Base-by-base conservation (phyloP, 2,113 vertebrate species). In the Scopus umbretta region DNA sequence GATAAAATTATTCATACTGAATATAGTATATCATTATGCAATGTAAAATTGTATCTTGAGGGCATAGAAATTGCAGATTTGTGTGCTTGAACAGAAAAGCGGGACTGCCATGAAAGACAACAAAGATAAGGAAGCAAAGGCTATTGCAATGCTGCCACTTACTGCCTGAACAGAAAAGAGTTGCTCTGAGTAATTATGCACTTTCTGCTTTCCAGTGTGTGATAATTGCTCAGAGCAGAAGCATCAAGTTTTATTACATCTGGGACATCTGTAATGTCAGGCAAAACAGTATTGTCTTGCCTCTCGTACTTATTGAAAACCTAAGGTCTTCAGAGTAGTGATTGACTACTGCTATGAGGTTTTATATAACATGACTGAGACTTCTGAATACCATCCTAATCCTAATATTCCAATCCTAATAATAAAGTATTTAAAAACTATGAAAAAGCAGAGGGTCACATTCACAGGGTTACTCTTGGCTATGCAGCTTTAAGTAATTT, bases 71-170 rank as follows among this genome's bases (percentile, higher is more conserved):
- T 43, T 8, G 20, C 34, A 88, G 43, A 30, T 87, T 49, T n/a
- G 27, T 59, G 11, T 63, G 20, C 36, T 50, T 70, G 47, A 81
- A 26, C 29, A 71, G 40, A 84, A 84, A 79, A 81, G 18, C 8
- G 11, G 14, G 23, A 30, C 58, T 49, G 21, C 30, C 43, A 87
- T 56, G 49, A 70, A 79, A 90, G n/a, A 36, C 29, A 74, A 38
- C 36, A 89, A 86, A 79, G 55, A 45, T 3, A 38, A 0, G 7
- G 36, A 84, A 81, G 55, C 52, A 71, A 92, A 96, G 38, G 23
- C 56, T 94, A 40, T 53, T 96, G 80, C 91, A 95, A 81, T 87
- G 83, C 95, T 97, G 95, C 89, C 94, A 79, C 94, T 96, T 94
- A 75, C 95, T 94, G 93, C 78, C 80, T 79, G 85, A 87, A 96